Percentiles rank a stretch among this genome's conserved stretches.
Conservation (phyloP, 1,140 invertebrate genomes). For the Hycleus cichorii region DNA sequence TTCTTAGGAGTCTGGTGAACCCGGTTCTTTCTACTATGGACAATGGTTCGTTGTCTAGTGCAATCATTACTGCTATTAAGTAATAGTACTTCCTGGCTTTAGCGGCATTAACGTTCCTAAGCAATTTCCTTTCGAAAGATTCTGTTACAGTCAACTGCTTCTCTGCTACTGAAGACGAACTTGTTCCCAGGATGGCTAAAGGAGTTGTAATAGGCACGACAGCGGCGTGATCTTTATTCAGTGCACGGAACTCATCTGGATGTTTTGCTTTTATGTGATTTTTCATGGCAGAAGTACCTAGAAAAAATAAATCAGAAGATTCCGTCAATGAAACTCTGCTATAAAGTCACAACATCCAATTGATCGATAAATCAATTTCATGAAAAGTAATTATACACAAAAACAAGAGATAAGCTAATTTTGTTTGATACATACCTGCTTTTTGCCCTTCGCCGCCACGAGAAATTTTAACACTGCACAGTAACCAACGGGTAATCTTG, state of each 20-base stretch:
- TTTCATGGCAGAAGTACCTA: neutral
- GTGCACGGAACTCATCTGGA: neutral
- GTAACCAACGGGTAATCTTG: too few species aligned
- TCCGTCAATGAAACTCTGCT: too few species aligned
- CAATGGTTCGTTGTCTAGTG: slow-evolving; percentile 4
- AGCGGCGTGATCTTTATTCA: neutral
- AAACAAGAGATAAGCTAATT: too few species aligned
- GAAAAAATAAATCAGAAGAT: too few species aligned
- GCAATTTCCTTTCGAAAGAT: neutral
- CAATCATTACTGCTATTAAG: slow-evolving; percentile 11
- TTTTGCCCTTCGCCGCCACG: too few species aligned
- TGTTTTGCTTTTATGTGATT: slow-evolving; percentile 4
- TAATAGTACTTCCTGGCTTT: slow-evolving; percentile 5
- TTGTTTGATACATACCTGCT: too few species aligned
- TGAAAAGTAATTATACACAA: too few species aligned
- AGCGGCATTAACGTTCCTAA: neutral
- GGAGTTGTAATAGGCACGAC: neutral
- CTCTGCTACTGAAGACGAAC: neutral
- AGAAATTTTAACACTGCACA: too few species aligned
- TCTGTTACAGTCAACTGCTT: neutral
- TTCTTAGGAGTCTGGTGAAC: neutral
- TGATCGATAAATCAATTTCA: too few species aligned
- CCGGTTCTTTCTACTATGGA: neutral
- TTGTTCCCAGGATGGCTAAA: neutral
- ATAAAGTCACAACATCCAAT: too few species aligned